Evolutionary conservation across 2,888 invertebrate genomes (phyloP).

Genomic region (Hemistola chrysoprasaria): DNA sequence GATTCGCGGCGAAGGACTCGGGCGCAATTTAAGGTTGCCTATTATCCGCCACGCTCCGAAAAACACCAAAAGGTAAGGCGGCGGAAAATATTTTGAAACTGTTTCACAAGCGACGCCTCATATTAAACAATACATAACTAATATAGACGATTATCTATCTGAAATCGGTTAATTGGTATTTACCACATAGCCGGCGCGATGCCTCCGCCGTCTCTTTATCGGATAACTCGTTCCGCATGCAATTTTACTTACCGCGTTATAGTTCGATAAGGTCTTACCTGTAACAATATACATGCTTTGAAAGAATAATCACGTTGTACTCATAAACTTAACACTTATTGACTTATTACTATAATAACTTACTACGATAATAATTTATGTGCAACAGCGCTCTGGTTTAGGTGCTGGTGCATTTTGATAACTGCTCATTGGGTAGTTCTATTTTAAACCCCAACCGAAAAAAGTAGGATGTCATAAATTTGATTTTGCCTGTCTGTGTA

Average conservation of each 20-base stretch:
- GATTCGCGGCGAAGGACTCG: constrained; percentile 72
- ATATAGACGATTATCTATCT: constrained; percentile 73
- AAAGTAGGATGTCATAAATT: too few relatives aligned
- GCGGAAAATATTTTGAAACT: constrained; percentile 78
- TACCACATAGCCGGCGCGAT: constrained; percentile 52
- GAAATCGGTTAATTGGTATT: constrained; percentile 77
- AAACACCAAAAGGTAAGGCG: constrained; percentile 77
- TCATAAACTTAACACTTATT: too few relatives aligned
- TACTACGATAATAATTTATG: too few relatives aligned
- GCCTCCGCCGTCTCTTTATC: constrained; percentile 37
- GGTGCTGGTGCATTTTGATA: too few relatives aligned
- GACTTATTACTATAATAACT: too few relatives aligned
- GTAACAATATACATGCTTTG: constrained; percentile 59
- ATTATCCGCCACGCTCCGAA: constrained; percentile 81
- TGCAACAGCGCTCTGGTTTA: too few relatives aligned
- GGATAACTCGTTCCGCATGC: constrained; percentile 32
- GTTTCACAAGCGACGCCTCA: constrained; percentile 72
- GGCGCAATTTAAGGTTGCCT: constrained; percentile 78
- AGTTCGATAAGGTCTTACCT: constrained; percentile 64
- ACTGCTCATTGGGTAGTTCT: too few relatives aligned
- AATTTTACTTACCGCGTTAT: constrained; percentile 46
- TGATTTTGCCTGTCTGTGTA: too few relatives aligned
- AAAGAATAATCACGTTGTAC: too few relatives aligned
- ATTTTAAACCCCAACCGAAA: too few relatives aligned
- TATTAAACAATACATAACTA: constrained; percentile 79